A percentile compares a stretch with the other conserved stretches of the same genome.
Evolutionary conservation across 2,113 vertebrate species (phyloP).

Genomic region (Cinclus mexicanus): DNA sequence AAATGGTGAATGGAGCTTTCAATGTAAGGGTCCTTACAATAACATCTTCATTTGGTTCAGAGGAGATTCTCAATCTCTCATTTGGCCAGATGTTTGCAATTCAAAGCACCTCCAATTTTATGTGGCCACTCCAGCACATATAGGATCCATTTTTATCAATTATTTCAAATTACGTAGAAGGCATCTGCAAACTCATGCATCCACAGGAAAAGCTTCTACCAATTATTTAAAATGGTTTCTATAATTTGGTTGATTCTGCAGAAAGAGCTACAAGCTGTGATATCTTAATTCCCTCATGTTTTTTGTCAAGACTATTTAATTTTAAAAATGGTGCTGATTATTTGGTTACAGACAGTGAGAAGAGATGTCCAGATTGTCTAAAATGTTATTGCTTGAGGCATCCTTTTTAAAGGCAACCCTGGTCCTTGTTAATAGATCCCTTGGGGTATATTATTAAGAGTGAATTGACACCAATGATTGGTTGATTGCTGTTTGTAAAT

Average conservation of each 20-base stretch:
- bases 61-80: neutral
- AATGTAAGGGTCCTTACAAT: neutral
- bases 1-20: neutral
- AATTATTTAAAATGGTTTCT: neutral
- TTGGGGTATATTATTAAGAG: rapidly evolving
- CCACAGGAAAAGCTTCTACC: neutral
- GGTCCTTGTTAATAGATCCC: neutral
- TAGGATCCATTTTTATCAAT: neutral
- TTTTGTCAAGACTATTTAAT: neutral
- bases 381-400: neutral
- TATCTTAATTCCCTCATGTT: neutral
- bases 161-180: neutral
- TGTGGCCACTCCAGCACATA: neutral
- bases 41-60: neutral
- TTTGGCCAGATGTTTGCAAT: neutral
- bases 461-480: neutral
- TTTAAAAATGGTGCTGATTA: neutral
- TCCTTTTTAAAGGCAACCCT: neutral
- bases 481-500: neutral
- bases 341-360: neutral
- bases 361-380: neutral
- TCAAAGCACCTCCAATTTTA: neutral
- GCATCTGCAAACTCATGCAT: neutral
- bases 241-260: neutral
- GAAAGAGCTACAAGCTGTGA: neutral